Percentiles rank a stretch among this genome's conserved stretches.
phyloP scores from a whole-genome alignment of 1,140 invertebrate genomes.

The Calliopsis andreniformis region DNA sequence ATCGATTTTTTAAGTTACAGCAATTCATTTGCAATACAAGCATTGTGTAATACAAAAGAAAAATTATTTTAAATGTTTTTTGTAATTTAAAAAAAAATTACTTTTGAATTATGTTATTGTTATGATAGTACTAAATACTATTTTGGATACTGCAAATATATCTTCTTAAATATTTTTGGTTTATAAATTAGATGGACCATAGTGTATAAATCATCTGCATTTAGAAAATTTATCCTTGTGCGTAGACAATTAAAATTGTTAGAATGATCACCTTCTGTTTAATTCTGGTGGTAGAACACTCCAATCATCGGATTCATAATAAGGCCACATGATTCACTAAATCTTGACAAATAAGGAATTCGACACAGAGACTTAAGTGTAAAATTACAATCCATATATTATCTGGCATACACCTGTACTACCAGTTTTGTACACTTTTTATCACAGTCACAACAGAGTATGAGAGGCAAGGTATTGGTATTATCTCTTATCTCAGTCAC shows the following conservation, averaged over 20 bases:
- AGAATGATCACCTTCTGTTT: conserved; percentile 86
- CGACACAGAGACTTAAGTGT: conserved; percentile 3
- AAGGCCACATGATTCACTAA: conserved; percentile 83
- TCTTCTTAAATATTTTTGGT: background rate
- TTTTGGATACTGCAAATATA: background rate
- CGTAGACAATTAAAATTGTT: background rate
- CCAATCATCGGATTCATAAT: conserved; percentile 89
- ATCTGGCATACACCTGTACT: conserved; percentile 23
- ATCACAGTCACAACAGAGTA: conserved; percentile 69
- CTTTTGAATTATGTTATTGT: background rate
- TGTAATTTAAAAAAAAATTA: background rate
- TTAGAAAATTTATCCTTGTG: background rate
- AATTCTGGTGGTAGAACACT: conserved; percentile 90
- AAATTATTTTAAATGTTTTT: too few relatives aligned
- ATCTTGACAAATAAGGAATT: conserved; percentile 35
- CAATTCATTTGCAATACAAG: background rate
- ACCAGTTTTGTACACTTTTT: conserved; percentile 63
- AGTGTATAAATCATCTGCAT: background rate
- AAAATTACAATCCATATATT: conserved; percentile 54
- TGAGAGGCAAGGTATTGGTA: conserved; percentile 61
- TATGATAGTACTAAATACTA: background rate
- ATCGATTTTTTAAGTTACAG: background rate
- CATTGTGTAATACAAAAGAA: background rate
- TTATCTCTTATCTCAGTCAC: conserved; percentile 77
- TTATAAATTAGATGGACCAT: background rate